Base-by-base conservation (phyloP, 2,113 vertebrate species). In the Hassar affinis region DNA sequence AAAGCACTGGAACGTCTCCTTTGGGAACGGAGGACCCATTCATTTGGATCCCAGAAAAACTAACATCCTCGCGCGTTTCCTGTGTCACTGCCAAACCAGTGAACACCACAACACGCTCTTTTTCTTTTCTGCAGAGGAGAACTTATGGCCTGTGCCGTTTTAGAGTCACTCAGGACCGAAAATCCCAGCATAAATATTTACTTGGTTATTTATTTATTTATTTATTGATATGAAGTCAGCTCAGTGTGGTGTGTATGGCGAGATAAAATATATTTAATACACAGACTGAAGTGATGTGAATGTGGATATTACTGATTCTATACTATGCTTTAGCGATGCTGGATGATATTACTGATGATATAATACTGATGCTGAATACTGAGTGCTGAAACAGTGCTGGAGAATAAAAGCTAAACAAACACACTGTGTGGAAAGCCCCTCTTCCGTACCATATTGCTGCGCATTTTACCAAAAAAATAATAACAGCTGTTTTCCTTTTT, bases 11-110 rank as follows among this genome's bases (percentile, higher is more conserved):
- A 57, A 68, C 51, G 47, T 56, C 51, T 84, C 82, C 30, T 68
- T 18, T 47, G 82, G 82, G 75, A 69, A 57, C 51, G 33, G 33
- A 54, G 47, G 74, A 78, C 59, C 69, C 81, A 75, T 83, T 78
- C 49, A 69, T 78, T 69, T 57, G 33, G 61, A 64, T 47, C 47
- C 25, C 45, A 78, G 33, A 45, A 27, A 56, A 68, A 52, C 17
- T n/a, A 68, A 68, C 38, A 66, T 78, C 61, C 61, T 84, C 25
- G 22, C n/a, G 59, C 18, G 82, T 84, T 69, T 84, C 51, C 61
- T 47, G 62, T 47, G 59, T 69, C n/a, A 30, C 9, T 47, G 74
- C 82, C 74, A 68, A 62, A 33, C 30, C 75, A 51, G 30, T 82
- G 80, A 74, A 82, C 25, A 30, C 51, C 71, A 27, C 64, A 38